These are phyloP conservation scores for Vandiemenella viatica DNA, from an alignment of 2,888 invertebrate genomes.

Conservation along the genomic window DNA sequence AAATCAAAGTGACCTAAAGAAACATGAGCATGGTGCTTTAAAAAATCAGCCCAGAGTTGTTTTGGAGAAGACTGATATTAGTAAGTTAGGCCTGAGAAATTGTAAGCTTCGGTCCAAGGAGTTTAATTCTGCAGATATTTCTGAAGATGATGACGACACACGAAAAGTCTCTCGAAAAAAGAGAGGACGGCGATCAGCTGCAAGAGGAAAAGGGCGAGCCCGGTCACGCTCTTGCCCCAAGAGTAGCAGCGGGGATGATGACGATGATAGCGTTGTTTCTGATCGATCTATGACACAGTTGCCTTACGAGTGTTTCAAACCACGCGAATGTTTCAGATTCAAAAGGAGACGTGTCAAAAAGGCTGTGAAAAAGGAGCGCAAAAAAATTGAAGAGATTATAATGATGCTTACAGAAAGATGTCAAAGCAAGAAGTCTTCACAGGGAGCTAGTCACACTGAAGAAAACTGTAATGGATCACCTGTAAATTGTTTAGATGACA, in stretches of 20 bases:
- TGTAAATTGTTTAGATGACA: too few species aligned
- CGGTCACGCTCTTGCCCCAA: neutral
- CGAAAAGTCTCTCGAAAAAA: neutral
- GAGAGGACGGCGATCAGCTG: neutral
- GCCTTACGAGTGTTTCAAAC: neutral
- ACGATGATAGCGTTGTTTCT: neutral
- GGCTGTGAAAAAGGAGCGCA: neutral
- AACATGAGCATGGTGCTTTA: neutral
- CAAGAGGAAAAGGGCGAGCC: neutral
- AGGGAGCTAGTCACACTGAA: neutral
- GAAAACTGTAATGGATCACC: too few species aligned
- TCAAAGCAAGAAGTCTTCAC: too few species aligned
- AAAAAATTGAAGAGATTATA: constrained; percentile 9
- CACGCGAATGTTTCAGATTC: neutral
- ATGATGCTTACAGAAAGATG: too few species aligned
- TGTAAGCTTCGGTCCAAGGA: too few species aligned
- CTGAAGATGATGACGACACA: neutral
- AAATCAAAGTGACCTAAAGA: neutral
- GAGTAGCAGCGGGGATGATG: neutral
- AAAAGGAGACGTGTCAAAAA: constrained; percentile 3
- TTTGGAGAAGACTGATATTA: constrained; percentile 9
- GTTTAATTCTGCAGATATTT: neutral
- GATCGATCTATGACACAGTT: neutral
- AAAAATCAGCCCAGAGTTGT: constrained; percentile 5
- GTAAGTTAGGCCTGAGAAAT: too few species aligned